Base-by-base conservation (phyloP, 2,888 invertebrate genomes). In the Clanis bilineata region DNA sequence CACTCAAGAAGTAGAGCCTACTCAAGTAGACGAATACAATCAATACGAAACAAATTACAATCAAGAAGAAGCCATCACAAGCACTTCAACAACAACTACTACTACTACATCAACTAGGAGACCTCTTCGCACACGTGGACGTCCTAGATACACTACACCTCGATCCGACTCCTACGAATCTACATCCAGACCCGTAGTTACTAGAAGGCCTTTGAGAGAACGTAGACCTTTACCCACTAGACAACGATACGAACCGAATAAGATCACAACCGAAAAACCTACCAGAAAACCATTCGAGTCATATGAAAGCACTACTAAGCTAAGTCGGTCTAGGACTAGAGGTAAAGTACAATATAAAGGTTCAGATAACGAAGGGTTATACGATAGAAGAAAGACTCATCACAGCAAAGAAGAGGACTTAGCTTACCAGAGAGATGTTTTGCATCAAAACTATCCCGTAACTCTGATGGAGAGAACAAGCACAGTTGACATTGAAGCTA, bases 401-500 rank as follows among this genome's bases (percentile, higher is more conserved):
- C 74, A 68, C 15, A 76, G 62, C 12, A 88, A 88, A 68, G 85
- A 88, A 65, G 73, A 82, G 61, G 92, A 92, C 61, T 75, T 94
- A 63, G 94, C 94, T 1, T 94, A 94, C 66, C 94, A 94, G 79
- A 87, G 94, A 64, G 94, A 94, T 73, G 92, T 94, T 2, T 75
- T 94, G 4, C 94, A 94, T 69, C 94, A 94, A 72, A 94, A 94
- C 67, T 94, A 94, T 70, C 94, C 94, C 1, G 93, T 94, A 0
- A 94, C 94, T 5, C 66, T 92, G 23, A 88, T 88, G 82, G 93
- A 93, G 73, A 80, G 90, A 64, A 80, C 79, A 63, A 93, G 89
- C 64, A 93, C 93, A 25, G 80, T 83, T 41, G 90, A 92, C 56
- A 87, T 90, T 66, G 92, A 91, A 76, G 88, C 90, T 47, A 86